Conservation (phyloP, 2,888 invertebrate species). For the Argyresthia goedartella region DNA sequence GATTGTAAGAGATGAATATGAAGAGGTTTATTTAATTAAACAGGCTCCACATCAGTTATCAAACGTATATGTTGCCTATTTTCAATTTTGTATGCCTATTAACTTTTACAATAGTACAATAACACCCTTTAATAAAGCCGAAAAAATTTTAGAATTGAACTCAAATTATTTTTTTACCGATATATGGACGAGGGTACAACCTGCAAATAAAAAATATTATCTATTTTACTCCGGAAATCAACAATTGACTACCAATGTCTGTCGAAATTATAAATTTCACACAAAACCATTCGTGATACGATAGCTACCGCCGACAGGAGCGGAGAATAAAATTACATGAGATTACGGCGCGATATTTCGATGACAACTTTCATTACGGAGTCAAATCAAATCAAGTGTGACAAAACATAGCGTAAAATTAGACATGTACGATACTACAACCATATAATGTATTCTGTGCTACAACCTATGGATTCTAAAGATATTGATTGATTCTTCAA, state of each 20-base stretch:
- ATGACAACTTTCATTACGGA: slow-evolving; percentile 27
- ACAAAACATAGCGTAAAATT: slow-evolving; percentile 16
- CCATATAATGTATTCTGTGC: no score
- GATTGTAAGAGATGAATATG: no score
- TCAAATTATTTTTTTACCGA: no score
- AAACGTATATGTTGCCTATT: no score
- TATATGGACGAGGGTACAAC: no score
- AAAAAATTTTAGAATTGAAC: no score
- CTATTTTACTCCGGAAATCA: background rate
- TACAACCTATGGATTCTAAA: no score
- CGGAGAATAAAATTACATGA: background rate
- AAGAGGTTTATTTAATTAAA: no score
- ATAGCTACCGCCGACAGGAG: background rate
- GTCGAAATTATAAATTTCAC: slow-evolving; percentile 1
- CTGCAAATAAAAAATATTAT: background rate
- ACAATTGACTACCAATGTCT: slow-evolving; percentile 1
- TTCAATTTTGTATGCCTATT: no score
- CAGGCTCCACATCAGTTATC: no score
- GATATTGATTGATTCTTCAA: background rate
- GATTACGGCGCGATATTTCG: background rate
- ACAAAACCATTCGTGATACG: background rate
- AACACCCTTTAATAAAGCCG: no score
- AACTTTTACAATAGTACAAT: no score
- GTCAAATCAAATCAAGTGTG: slow-evolving; percentile 28
- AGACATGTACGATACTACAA: background rate